Evolutionary conservation across 2,113 vertebrate species (phyloP).

Genomic region (Uropsilus gracilis): DNA sequence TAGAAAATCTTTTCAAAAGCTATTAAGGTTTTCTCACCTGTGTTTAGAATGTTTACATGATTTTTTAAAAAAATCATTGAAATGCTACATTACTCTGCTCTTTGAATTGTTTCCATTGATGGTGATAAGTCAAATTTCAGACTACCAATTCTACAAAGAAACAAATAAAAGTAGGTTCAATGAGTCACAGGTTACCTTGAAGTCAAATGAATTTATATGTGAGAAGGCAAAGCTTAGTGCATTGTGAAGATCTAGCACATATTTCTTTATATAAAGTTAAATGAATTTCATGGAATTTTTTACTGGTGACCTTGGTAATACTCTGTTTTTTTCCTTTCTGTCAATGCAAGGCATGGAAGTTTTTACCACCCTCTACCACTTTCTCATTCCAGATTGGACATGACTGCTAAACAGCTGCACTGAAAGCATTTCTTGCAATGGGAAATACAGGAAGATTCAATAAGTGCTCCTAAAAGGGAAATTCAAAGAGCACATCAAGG

Average conservation of each 20-base stretch:
- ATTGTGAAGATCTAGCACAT: not conserved
- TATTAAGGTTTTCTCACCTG: not conserved
- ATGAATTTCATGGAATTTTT: not conserved
- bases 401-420: not conserved
- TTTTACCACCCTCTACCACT: not conserved
- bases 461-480: constrained; percentile 28
- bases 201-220: not conserved
- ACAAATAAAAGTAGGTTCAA: not conserved
- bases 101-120: constrained; percentile 18
- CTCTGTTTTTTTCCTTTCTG: constrained; percentile 4
- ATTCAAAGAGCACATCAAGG: constrained; percentile 7
- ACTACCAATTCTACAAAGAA: not conserved
- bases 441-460: not conserved
- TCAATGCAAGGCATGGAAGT: constrained; percentile 37
- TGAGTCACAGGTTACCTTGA: not conserved
- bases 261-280: constrained; percentile 26
- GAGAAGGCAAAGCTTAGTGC: not conserved
- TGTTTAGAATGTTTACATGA: not conserved
- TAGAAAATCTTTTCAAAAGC: not conserved
- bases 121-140: not conserved
- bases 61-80: not conserved
- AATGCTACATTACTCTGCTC: not conserved
- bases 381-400: not conserved
- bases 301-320: not conserved
- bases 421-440: not conserved